Conservation (phyloP, 2,797 vertebrate genomes). For the Catamblyrhynchus diadema region DNA sequence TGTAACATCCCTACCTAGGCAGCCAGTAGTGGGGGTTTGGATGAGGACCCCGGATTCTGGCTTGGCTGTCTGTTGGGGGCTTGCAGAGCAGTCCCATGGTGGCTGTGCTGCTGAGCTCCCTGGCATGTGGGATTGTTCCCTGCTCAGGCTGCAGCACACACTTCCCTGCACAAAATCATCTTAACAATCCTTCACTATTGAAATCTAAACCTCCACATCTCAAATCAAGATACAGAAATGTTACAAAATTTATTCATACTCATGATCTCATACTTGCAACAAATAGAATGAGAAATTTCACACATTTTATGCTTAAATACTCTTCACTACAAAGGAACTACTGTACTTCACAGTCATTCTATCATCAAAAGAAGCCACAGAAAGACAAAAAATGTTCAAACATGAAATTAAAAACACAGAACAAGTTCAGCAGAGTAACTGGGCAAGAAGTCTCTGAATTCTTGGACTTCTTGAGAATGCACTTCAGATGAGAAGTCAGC, state of each 20-base stretch:
- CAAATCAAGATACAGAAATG: neutral
- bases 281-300: neutral
- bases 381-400: neutral
- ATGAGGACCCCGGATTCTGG: neutral
- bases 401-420: neutral
- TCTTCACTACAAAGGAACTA: neutral
- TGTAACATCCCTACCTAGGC: neutral
- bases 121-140: neutral
- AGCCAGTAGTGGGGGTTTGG: neutral
- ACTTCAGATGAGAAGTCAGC: neutral
- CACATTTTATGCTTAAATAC: neutral
- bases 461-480: fast-evolving
- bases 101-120: neutral
- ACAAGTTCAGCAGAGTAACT: neutral
- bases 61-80: neutral
- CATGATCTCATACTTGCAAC: fast-evolving
- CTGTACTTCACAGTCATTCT: neutral
- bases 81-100: fast-evolving
- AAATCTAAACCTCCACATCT: neutral
- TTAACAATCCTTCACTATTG: neutral
- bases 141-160: neutral
- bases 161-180: neutral
- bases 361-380: neutral
- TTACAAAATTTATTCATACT: neutral
- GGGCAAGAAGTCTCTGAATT: neutral